phyloP scores from a whole-genome alignment of 1,140 invertebrate species.

The Kradibia gibbosae region DNA sequence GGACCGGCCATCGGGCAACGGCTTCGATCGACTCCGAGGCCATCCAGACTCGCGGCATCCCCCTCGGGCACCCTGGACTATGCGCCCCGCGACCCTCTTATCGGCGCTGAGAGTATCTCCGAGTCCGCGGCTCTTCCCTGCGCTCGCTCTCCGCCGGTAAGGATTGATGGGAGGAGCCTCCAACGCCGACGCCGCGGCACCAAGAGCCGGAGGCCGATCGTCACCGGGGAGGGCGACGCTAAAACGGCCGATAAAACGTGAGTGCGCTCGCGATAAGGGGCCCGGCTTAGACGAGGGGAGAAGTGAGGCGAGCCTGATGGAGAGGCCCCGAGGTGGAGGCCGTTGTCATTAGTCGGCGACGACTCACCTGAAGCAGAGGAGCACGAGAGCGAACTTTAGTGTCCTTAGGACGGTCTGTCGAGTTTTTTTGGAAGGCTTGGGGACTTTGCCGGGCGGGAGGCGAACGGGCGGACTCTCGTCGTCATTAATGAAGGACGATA shows the following conservation, averaged over 20 bases:
- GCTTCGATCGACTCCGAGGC: background rate
- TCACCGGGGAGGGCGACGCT: background rate
- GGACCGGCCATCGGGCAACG: too few relatives aligned
- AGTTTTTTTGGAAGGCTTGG: too few relatives aligned
- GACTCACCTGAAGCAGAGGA: conserved; percentile 30
- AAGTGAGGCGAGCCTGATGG: conserved; percentile 21
- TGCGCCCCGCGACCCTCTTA: conserved; percentile 3
- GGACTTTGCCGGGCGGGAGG: too few relatives aligned
- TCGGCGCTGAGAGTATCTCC: conserved; percentile 36
- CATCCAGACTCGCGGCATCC: conserved; percentile 41
- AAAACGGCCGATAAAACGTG: conserved; percentile 29
- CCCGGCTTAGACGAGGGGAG: background rate
- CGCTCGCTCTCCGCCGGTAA: background rate
- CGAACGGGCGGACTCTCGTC: too few relatives aligned
- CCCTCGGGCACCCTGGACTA: conserved; percentile 29
- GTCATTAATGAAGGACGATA: conserved; percentile 12
- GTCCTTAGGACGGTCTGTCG: too few relatives aligned
- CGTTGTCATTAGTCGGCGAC: conserved; percentile 3
- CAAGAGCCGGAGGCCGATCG: background rate
- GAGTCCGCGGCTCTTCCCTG: background rate
- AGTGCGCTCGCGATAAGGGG: conserved; percentile 10
- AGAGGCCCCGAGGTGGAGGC: background rate
- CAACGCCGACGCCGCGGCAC: background rate
- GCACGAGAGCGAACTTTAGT: background rate
- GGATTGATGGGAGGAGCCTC: background rate